Conservation (phyloP, 1,140 invertebrate species). For the Cyclargus thomasi region DNA sequence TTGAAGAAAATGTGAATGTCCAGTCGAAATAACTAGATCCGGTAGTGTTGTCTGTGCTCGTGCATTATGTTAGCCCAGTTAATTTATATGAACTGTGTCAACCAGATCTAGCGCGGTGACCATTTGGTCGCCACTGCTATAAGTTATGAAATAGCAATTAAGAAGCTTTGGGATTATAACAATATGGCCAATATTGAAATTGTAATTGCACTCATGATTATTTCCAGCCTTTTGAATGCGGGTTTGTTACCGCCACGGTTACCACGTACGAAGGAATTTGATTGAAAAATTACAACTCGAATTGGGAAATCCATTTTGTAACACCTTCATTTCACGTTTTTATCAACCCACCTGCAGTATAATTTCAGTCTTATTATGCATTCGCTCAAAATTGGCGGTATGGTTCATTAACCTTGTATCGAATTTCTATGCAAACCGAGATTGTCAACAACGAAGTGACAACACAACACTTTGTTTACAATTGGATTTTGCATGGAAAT, state of each 20-base stretch:
- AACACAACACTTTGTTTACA: no score
- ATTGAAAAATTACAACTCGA: neutral
- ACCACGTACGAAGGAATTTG: neutral
- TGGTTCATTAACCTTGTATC: no score
- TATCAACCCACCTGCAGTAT: neutral
- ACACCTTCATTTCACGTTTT: neutral
- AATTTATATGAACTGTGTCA: conserved; percentile 14
- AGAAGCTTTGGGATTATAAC: neutral
- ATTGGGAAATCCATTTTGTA: neutral
- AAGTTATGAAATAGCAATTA: conserved; percentile 1
- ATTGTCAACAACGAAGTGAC: no score
- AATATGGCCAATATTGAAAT: neutral
- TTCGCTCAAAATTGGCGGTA: no score
- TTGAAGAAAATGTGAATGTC: conserved; percentile 39
- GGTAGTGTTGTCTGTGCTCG: conserved; percentile 25
- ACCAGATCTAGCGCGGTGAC: neutral
- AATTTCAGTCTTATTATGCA: neutral
- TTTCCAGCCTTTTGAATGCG: neutral
- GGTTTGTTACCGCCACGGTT: neutral
- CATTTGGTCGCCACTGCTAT: neutral
- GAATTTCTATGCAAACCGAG: no score
- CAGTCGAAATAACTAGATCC: conserved; percentile 33
- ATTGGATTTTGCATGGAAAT: no score
- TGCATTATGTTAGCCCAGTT: conserved; percentile 14
- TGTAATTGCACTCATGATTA: neutral